These are phyloP conservation scores for Oryzias curvinotus DNA, from an alignment of 2,113 vertebrate species.

Conservation along the genomic window DNA sequence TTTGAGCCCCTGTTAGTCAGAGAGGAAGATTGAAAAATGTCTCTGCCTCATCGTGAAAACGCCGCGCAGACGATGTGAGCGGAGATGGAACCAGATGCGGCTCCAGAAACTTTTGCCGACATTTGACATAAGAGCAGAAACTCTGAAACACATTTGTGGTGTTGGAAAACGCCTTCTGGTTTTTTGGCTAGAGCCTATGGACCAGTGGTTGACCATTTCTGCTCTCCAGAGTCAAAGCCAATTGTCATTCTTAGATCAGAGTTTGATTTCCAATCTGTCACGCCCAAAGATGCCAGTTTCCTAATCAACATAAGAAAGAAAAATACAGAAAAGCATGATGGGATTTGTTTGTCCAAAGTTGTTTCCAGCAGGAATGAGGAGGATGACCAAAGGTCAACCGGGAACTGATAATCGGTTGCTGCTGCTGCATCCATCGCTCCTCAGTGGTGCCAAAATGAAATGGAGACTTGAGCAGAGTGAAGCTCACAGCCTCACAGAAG, in stretches of 20 bases:
- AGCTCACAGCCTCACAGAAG: conserved; percentile 21
- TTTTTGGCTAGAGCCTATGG: conserved; percentile 15
- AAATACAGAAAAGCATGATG: conserved; percentile 16
- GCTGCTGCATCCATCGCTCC: conserved; percentile 7
- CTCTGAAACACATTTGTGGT: conserved; percentile 2
- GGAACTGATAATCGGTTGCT: no score
- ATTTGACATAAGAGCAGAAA: conserved; percentile 2
- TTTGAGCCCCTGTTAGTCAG: no score
- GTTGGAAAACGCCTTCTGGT: conserved; percentile 32
- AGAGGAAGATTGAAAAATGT: conserved; percentile 2
- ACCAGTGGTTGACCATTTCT: conserved; percentile 4
- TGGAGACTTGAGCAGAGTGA: conserved; percentile 20
- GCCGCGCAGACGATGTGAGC: no score
- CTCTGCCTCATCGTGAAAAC: no score
- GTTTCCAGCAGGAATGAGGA: no score
- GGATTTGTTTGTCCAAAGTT: neutral
- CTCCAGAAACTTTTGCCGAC: conserved; percentile 5
- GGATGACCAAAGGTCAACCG: no score
- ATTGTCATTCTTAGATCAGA: conserved; percentile 27
- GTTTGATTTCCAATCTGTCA: conserved; percentile 45
- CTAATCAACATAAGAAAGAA: conserved; percentile 37
- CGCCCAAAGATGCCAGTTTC: conserved; percentile 39
- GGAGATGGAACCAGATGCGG: neutral
- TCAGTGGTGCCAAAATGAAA: conserved; percentile 17
- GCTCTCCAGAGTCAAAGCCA: conserved; percentile 23